Percentiles rank a stretch among this genome's conserved stretches.
Evolutionary conservation across 2,888 invertebrate species (phyloP).

Genomic region (Drosophila nr. fundita): DNA sequence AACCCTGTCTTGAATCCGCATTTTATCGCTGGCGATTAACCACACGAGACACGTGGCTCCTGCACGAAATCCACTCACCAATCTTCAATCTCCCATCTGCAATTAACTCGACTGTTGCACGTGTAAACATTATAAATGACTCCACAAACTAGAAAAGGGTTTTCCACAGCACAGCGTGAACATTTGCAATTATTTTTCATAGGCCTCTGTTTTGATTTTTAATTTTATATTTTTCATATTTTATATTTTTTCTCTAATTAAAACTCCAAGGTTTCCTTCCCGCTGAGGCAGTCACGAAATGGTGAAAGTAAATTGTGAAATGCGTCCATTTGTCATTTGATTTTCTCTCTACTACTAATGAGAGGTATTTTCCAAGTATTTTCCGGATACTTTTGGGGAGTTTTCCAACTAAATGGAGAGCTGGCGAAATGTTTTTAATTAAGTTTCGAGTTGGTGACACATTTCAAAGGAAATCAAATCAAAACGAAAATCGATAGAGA

Average conservation of each 20-base stretch:
- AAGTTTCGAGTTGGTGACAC: constrained; percentile 22
- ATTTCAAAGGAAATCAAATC: constrained; percentile 37
- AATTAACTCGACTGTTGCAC: constrained; percentile 18
- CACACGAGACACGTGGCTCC: constrained; percentile 19
- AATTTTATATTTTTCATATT: constrained; percentile 4
- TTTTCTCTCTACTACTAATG: constrained; percentile 10
- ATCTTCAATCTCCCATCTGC: constrained; percentile 4
- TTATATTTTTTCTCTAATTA: constrained; percentile 24
- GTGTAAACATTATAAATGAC: constrained; percentile 24
- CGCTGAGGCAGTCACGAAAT: constrained; percentile 1
- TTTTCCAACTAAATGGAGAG: constrained; percentile 3
- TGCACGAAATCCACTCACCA: constrained; percentile 3
- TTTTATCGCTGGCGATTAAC: constrained; percentile 50
- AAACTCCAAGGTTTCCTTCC: constrained; percentile 10
- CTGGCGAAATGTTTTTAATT: constrained; percentile 32
- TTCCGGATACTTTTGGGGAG: background rate
- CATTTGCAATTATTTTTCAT: constrained; percentile 21
- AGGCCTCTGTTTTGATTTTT: constrained; percentile 5
- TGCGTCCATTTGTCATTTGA: constrained; percentile 2
- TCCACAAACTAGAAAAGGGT: constrained; percentile 17
- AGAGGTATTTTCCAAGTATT: constrained; percentile 1
- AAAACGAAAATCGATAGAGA: constrained; percentile 21
- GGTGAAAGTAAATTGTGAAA: background rate
- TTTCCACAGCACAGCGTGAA: constrained; percentile 15
- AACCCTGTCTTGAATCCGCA: constrained; percentile 16